phyloP scores from a whole-genome alignment of 2,797 vertebrate species.

The Characodon lateralis region DNA sequence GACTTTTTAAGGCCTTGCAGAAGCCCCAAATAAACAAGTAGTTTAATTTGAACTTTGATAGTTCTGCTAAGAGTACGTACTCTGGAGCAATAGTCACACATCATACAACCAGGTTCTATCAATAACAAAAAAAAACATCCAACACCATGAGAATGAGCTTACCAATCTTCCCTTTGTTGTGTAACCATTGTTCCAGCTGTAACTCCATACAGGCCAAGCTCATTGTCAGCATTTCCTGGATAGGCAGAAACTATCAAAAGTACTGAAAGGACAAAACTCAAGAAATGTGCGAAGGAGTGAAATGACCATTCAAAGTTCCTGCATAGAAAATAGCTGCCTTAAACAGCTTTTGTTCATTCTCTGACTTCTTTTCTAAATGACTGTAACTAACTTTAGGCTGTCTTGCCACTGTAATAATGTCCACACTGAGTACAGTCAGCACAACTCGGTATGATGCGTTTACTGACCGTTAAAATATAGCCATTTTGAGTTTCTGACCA shows the following conservation, averaged over 20 bases:
- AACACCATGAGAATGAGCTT: slow-evolving; percentile 8
- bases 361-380: too few relatives aligned
- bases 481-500: not conserved
- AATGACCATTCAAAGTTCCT: not conserved
- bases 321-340: not conserved
- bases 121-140: not conserved
- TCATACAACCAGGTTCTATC: not conserved
- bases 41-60: too few relatives aligned
- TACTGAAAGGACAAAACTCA: not conserved
- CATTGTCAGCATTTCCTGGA: slow-evolving; percentile 95
- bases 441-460: not conserved
- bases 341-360: not conserved
- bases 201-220: slow-evolving; percentile 96
- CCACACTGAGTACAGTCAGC: not conserved
- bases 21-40: too few relatives aligned
- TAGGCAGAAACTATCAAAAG: slow-evolving; percentile 12
- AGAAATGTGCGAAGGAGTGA: not conserved
- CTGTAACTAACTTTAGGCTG: not conserved
- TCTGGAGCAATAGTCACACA: not conserved
- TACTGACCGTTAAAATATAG: not conserved
- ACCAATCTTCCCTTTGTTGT: slow-evolving; percentile 91
- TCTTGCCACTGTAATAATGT: not conserved
- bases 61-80: too few relatives aligned
- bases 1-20: too few relatives aligned
- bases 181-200: slow-evolving; percentile 92